Conservation (phyloP, 1,140 invertebrate species). For the Drosophila truncata region DNA sequence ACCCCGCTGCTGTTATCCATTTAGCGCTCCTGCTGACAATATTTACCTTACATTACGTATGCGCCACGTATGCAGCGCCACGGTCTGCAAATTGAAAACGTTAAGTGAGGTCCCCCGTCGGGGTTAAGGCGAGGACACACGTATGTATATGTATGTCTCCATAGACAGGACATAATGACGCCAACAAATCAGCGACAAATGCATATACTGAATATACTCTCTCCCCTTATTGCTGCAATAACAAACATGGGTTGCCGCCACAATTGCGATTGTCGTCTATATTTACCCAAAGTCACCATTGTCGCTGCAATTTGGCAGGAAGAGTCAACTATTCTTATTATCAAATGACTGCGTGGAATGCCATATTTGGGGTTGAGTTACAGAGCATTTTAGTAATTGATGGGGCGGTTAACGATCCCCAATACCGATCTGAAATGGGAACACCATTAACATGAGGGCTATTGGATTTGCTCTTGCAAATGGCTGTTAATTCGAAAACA, state of each 20-base stretch:
- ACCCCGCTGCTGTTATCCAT: no score
- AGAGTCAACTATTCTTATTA: slow-evolving; percentile 22
- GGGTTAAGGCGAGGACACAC: slow-evolving; percentile 14
- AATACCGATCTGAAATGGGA: slow-evolving; percentile 3
- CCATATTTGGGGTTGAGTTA: slow-evolving; percentile 11
- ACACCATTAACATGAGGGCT: slow-evolving; percentile 27
- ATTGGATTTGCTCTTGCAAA: slow-evolving; percentile 27
- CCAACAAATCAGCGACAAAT: slow-evolving; percentile 78
- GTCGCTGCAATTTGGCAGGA: slow-evolving; percentile 31
- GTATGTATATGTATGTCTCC: not conserved
- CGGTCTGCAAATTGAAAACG: slow-evolving; percentile 68
- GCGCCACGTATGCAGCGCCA: slow-evolving; percentile 41
- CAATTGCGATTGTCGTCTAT: slow-evolving; percentile 72
- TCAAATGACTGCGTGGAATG: not conserved
- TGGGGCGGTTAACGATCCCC: slow-evolving; percentile 26
- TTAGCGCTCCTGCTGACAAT: slow-evolving; percentile 23
- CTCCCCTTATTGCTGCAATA: slow-evolving; percentile 42
- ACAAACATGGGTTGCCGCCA: slow-evolving; percentile 73
- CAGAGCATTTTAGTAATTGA: slow-evolving; percentile 25
- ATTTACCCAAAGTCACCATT: slow-evolving; percentile 54
- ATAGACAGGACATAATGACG: slow-evolving; percentile 69
- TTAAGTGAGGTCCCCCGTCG: slow-evolving; percentile 59
- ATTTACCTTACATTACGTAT: slow-evolving; percentile 65
- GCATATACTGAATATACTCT: slow-evolving; percentile 34
- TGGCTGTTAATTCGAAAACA: slow-evolving; percentile 50